These are phyloP conservation scores for Drepana falcataria DNA, from an alignment of 2,888 invertebrate species.

Conservation along the genomic window DNA sequence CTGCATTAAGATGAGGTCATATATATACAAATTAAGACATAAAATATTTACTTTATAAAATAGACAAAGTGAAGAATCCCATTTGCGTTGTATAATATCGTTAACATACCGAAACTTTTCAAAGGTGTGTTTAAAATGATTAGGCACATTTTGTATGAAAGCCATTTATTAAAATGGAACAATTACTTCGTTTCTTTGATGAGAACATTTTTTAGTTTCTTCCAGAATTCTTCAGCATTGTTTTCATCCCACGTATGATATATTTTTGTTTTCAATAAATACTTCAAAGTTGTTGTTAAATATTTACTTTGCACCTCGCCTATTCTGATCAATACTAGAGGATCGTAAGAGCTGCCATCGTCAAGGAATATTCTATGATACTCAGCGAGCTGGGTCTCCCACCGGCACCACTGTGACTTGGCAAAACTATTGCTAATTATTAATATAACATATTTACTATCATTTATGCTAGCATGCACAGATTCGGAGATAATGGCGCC, in stretches of 20 bases:
- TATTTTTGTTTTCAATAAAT: constrained; percentile 81
- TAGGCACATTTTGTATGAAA: background rate
- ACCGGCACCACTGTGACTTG: constrained; percentile 84
- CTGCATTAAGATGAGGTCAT: too few relatives aligned
- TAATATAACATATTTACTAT: constrained; percentile 81
- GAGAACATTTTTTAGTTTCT: constrained; percentile 54
- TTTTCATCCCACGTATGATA: constrained; percentile 81
- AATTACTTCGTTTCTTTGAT: constrained; percentile 22
- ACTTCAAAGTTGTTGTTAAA: constrained; percentile 79
- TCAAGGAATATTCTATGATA: constrained; percentile 81
- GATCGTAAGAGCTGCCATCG: constrained; percentile 76
- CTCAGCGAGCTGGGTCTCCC: constrained; percentile 84
- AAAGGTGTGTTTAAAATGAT: too few relatives aligned
- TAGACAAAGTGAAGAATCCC: too few relatives aligned
- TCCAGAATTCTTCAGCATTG: constrained; percentile 61
- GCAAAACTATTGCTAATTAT: constrained; percentile 84
- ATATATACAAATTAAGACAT: too few relatives aligned
- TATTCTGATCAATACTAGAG: constrained; percentile 80
- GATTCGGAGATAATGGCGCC: constrained; percentile 82
- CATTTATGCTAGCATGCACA: constrained; percentile 80
- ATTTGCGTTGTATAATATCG: too few relatives aligned
- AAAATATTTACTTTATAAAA: too few relatives aligned
- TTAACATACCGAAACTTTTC: too few relatives aligned
- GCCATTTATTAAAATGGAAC: constrained; percentile 6
- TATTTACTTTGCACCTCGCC: constrained; percentile 77